Evolutionary conservation across 2,797 vertebrate species (phyloP).

Genomic region (Tiaroga cobitis): DNA sequence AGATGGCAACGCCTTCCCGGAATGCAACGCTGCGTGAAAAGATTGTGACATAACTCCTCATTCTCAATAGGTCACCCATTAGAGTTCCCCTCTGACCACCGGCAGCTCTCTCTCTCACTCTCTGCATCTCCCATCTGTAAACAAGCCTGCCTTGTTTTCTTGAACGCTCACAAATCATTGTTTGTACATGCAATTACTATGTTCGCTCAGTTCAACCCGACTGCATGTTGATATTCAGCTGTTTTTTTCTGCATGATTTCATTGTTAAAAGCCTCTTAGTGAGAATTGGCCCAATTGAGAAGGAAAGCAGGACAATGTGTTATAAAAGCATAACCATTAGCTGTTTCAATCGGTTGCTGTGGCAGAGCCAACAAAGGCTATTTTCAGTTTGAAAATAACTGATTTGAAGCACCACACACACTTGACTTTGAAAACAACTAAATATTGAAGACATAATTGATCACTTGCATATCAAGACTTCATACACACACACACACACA

Average conservation of each 20-base stretch:
- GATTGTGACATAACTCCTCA: too few relatives aligned
- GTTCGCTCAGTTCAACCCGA: slow-evolving; percentile 18
- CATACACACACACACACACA: background rate
- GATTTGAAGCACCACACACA: slow-evolving; percentile 7
- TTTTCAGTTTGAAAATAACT: slow-evolving; percentile 47
- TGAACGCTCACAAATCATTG: background rate
- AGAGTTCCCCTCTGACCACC: background rate
- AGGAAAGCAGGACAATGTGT: slow-evolving; percentile 32
- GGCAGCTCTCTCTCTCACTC: background rate
- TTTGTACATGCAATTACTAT: slow-evolving; percentile 8
- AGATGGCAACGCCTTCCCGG: too few relatives aligned
- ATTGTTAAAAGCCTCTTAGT: slow-evolving; percentile 33
- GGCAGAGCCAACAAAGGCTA: background rate
- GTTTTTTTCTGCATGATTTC: slow-evolving; percentile 24
- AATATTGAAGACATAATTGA: background rate
- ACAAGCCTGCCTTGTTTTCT: slow-evolving; percentile 10
- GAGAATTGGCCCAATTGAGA: slow-evolving; percentile 1
- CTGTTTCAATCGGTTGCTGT: background rate
- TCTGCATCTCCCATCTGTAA: background rate
- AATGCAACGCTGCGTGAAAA: too few relatives aligned
- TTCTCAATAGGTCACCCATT: background rate
- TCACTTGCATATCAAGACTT: background rate
- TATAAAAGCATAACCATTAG: slow-evolving; percentile 36
- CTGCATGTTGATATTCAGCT: background rate
- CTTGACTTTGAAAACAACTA: background rate